Conservation (phyloP, 2,113 vertebrate genomes). For the Chaenocephalus aceratus region DNA sequence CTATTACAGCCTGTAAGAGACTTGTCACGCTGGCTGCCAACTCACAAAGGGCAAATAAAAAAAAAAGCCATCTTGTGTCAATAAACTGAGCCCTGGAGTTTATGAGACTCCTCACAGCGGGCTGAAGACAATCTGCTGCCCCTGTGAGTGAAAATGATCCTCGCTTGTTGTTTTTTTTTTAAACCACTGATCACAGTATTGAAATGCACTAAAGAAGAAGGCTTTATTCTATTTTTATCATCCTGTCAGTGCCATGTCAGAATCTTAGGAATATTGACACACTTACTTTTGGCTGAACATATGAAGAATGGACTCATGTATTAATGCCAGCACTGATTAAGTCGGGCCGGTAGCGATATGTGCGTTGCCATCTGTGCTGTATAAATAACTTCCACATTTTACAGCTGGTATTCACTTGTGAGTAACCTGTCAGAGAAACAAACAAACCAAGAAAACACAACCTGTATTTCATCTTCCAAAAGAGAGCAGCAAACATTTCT, state of each 20-base stretch:
- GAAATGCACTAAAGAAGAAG: neutral
- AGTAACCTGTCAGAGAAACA: constrained; percentile 35
- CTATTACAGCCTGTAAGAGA: neutral
- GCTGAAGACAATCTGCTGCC: neutral
- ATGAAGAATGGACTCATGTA: constrained; percentile 47
- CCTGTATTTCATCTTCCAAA: constrained; percentile 10
- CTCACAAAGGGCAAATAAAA: constrained; percentile 26
- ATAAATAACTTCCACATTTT: constrained; percentile 56
- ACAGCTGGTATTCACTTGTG: constrained; percentile 49
- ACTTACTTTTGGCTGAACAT: constrained; percentile 46
- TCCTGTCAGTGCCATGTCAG: constrained; percentile 2
- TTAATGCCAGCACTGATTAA: constrained; percentile 65
- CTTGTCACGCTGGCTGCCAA: fast-evolving
- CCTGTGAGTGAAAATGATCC: neutral
- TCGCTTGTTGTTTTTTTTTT: neutral
- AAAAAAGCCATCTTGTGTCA: neutral
- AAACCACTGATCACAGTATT: neutral
- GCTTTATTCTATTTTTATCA: neutral
- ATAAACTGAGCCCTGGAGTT: constrained; percentile 2
- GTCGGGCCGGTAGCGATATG: constrained; percentile 25
- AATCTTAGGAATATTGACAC: constrained; percentile 31
- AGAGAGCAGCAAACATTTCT: constrained; percentile 8
- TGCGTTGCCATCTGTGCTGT: constrained; percentile 59
- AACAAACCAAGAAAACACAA: constrained; percentile 50
- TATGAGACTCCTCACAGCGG: neutral